phyloP scores from a whole-genome alignment of 2,888 invertebrate genomes.

The Lithophane semibrunnea region DNA sequence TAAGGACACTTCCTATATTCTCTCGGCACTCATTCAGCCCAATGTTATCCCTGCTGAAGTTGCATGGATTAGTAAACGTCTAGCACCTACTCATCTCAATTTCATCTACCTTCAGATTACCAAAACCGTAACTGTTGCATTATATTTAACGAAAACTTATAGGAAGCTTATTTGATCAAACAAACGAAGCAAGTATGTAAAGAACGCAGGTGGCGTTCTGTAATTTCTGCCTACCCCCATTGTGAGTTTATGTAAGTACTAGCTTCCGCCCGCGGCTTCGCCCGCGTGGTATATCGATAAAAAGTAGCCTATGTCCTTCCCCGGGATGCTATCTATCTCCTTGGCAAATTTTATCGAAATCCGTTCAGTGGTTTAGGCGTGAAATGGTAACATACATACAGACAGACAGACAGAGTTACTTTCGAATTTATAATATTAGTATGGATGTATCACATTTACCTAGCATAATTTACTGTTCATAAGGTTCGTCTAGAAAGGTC shows the following conservation, averaged over 20 bases:
- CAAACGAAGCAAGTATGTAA: not conserved
- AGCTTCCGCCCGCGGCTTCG: too few species aligned
- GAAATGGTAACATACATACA: too few species aligned
- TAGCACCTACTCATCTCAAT: too few species aligned
- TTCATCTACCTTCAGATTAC: not conserved
- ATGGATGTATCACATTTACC: not conserved
- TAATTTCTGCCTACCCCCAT: not conserved
- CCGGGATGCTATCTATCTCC: too few species aligned
- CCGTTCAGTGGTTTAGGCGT: too few species aligned
- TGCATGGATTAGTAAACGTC: not conserved
- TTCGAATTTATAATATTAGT: too few species aligned
- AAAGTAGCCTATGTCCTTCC: too few species aligned
- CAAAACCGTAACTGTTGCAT: not conserved
- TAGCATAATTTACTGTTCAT: not conserved
- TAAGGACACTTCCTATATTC: not conserved
- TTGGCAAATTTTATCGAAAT: too few species aligned
- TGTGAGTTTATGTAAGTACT: not conserved
- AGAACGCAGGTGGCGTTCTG: not conserved
- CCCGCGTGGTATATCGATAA: too few species aligned
- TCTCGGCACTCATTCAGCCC: not conserved
- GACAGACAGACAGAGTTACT: too few species aligned
- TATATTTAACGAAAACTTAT: not conserved
- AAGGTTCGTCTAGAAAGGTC: slow-evolving; percentile 2
- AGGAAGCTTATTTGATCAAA: not conserved
- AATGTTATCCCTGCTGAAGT: not conserved